phyloP scores from a whole-genome alignment of 2,113 vertebrate species.

The Mionectes macconnelli region DNA sequence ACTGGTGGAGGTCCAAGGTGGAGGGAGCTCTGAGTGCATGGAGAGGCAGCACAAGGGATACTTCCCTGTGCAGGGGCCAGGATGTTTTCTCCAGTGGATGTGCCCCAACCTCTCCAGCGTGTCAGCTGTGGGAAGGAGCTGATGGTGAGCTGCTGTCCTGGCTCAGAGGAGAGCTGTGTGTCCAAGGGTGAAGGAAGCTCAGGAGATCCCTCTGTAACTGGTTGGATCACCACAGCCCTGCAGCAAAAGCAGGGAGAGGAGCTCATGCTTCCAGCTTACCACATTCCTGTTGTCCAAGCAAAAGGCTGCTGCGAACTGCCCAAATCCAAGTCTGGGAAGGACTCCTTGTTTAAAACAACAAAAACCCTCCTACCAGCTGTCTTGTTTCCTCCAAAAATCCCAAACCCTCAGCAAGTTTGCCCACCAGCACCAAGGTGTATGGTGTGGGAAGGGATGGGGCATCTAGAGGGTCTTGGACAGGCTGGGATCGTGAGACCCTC shows the following conservation, averaged over 20 bases:
- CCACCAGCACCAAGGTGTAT: not conserved
- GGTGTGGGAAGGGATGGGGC: not conserved
- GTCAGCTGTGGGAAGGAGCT: not conserved
- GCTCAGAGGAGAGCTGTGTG: fast-evolving
- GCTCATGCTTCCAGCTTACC: fast-evolving
- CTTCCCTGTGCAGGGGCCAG: not conserved
- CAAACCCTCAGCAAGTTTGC: not conserved
- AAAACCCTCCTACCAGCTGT: not conserved
- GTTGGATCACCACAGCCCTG: fast-evolving
- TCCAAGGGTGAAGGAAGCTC: not conserved
- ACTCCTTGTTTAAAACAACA: not conserved
- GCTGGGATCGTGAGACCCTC: not conserved
- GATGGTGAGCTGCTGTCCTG: fast-evolving
- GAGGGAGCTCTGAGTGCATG: fast-evolving
- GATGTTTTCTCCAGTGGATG: not conserved
- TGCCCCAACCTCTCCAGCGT: not conserved
- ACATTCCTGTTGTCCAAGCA: not conserved
- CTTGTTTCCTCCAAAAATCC: not conserved
- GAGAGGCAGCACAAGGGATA: too few species aligned
- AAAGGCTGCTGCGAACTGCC: not conserved
- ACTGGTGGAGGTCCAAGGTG: not conserved
- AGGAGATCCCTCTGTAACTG: not conserved
- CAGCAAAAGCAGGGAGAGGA: not conserved
- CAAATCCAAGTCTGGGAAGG: not conserved
- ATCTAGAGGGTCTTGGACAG: not conserved